Evolutionary conservation across 2,113 vertebrate species (phyloP), one percentile per base, ranked within the genome.

Genomic region (Pluvianellus socialis): DNA sequence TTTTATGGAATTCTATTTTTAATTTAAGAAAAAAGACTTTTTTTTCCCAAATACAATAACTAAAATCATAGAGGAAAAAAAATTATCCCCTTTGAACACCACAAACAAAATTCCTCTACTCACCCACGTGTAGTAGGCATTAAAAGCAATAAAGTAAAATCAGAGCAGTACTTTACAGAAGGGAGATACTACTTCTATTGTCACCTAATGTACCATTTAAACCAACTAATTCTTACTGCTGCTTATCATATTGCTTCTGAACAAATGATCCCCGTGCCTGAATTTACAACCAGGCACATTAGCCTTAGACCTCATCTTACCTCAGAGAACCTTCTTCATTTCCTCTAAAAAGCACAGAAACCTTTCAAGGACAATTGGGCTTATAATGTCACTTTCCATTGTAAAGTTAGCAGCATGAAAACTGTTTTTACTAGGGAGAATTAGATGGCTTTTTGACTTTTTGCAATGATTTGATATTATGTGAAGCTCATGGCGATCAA

Each of bases 301-400:
- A 96, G 58, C 77, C 49, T 92, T 84, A 84, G 66, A 91, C 86
- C 23, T 95, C 56, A 42, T 58, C 71, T 95, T 91, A 85, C 68
- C 42, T 86, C 26, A 40, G 47, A 94, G 59, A 91, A 87, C 73
- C 52, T 85, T 88, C 59, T 85, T 91, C 7, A 75, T 91, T 89
- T 91, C 70, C 32, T 67, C 38, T 75, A 63, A 71, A 79, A 90
- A 50, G 28, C 47, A 75, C 14, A 47, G 20, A 85, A 93, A 71
- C 62, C 23, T 88, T 82, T 90, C 62, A 91, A 94, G 80, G 56
- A 91, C 21, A 26, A 7, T 76, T 76, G 14, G 53, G 13, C 32
- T 87, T 80, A 38, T 42, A 74, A 59, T 68, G n/a, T 33, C n/a
- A 42, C 10, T 91, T 92, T 82, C 38, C 12, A 49, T 40, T 84